Conservation (phyloP, 2,113 vertebrate genomes). For the Aptenodytes patagonicus region DNA sequence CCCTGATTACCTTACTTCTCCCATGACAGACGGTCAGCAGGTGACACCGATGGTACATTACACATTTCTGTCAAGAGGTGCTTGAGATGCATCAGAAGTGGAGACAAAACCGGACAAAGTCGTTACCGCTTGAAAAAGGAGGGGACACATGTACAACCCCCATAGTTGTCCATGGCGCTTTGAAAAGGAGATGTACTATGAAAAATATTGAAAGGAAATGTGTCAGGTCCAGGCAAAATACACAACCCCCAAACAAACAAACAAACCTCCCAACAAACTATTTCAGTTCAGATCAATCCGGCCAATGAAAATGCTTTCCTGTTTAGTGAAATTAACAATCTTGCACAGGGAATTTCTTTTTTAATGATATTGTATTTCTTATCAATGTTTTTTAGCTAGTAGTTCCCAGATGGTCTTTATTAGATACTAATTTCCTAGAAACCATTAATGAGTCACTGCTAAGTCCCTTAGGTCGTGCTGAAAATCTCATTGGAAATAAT, state of each 20-base stretch:
- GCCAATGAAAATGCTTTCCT: neutral
- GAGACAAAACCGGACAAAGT: neutral
- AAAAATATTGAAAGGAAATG: neutral
- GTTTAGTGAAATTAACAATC: neutral
- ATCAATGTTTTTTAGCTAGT: neutral
- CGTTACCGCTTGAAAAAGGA: neutral
- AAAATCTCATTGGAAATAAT: neutral
- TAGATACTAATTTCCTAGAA: neutral
- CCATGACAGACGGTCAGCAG: neutral
- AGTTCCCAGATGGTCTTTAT: neutral
- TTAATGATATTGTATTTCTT: neutral
- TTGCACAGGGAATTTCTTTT: neutral
- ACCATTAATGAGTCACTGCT: neutral
- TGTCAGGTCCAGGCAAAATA: neutral
- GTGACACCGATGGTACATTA: neutral
- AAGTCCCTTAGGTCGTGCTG: neutral
- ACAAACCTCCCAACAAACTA: neutral
- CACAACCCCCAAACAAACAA: neutral
- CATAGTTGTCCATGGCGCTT: neutral
- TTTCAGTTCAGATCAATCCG: neutral
- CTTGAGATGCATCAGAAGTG: neutral
- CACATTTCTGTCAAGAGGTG: neutral
- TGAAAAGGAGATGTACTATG: neutral
- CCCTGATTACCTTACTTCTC: neutral
- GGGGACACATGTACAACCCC: fast-evolving